Evolutionary conservation across 2,113 vertebrate genomes (phyloP), one percentile per base, ranked within the genome.

Genomic region (Oceanodroma tethys): DNA sequence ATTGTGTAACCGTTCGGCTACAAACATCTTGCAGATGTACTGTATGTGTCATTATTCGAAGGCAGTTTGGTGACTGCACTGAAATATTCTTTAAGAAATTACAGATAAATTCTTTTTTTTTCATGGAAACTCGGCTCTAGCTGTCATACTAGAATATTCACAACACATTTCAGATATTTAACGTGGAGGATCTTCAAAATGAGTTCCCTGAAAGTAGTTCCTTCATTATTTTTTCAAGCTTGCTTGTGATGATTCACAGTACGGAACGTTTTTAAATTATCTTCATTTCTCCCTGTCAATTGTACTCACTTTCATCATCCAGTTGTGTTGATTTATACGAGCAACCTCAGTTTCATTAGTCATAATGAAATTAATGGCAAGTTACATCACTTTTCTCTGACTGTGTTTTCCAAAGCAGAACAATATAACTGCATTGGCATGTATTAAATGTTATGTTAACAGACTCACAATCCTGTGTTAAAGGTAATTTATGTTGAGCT

Each of bases 41-140:
- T 90, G 47, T 95, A 79, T 67, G 42, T 96, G 92, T 95, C 91
- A 96, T 96, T 98, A 96, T 97, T 91, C 97, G 94, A 97, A 95
- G 45, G 67, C 91, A 96, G 76, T 96, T 98, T 97, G 96, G 97
- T 95, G 95, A 94, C 34, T 82, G 26, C 36, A 63, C 79, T 88
- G 82, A 67, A 96, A 47, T 86, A 63, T n/a, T 92, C 73, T 92
- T 52, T 52, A 75, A 90, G 62, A 96, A 97, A 95, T 92, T 88
- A 83, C 82, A 47, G 40, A 82, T 81, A 48, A n/a, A 58, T 79
- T 47, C 1, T 86, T 67, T 92, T 91, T 95, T 94, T 95, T 80
- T 73, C 52, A 58, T 87, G 55, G 93, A 91, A 97, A 94, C 83
- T 92, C 59, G 29, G 60, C 58, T 84, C 75, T 81, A 32, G 75